A percentile compares a stretch with the other conserved stretches of the same genome.
Conservation (phyloP, 2,797 vertebrate species). For the Chelonia mydas region DNA sequence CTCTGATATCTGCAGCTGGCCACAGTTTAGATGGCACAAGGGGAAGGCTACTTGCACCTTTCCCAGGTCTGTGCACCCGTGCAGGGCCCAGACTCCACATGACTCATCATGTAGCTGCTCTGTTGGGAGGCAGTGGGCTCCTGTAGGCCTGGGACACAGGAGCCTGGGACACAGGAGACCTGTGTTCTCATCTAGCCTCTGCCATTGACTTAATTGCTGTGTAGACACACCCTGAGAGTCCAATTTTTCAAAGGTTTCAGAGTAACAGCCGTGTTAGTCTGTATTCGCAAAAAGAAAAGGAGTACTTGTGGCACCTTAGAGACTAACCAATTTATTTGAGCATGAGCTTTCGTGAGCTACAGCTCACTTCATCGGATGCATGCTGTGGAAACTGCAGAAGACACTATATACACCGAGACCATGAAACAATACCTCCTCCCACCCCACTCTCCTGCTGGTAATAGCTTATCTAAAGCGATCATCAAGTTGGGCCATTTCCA, state of each 20-base stretch:
- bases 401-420: too few relatives aligned
- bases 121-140: neutral
- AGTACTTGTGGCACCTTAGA: too few relatives aligned
- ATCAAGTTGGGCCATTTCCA: too few relatives aligned
- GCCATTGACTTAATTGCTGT: neutral
- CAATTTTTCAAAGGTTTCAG: neutral
- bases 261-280: too few relatives aligned
- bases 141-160: accelerated
- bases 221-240: neutral
- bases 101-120: accelerated
- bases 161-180: neutral
- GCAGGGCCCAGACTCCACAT: neutral
- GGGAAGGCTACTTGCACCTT: neutral
- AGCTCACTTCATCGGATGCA: too few relatives aligned
- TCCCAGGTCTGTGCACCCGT: accelerated
- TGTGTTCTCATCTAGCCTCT: neutral
- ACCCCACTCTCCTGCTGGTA: too few relatives aligned
- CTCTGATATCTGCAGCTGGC: neutral
- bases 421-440: too few relatives aligned
- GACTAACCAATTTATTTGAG: too few relatives aligned
- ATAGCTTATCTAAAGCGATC: too few relatives aligned
- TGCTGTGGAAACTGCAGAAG: too few relatives aligned
- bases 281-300: too few relatives aligned
- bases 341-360: too few relatives aligned
- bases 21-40: neutral